These are phyloP conservation scores for Chiridota heheva DNA, from an alignment of 35 echinoderm and acorn worm species.

Conservation along the genomic window DNA sequence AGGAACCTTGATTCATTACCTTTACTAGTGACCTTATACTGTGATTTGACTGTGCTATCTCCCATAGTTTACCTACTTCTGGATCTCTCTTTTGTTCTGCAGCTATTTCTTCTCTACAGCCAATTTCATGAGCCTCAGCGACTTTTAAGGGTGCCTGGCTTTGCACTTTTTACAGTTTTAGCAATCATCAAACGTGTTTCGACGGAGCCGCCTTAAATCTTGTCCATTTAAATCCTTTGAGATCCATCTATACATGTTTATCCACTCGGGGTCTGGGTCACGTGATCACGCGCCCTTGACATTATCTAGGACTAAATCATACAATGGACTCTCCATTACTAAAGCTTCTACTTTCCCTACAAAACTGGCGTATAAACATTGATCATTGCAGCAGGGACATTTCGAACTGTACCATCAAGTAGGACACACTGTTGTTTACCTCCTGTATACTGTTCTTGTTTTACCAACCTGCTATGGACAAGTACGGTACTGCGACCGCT, in stretches of 20 bases:
- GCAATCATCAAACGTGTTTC: not conserved
- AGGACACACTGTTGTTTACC: constrained; percentile 31
- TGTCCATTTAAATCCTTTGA: not conserved
- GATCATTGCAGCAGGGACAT: constrained; percentile 41
- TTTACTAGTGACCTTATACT: not conserved
- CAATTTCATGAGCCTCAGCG: not conserved
- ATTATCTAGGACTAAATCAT: constrained; percentile 71
- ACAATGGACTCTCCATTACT: constrained; percentile 54
- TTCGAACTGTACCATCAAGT: constrained; percentile 51
- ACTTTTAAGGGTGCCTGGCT: not conserved
- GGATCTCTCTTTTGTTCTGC: not conserved
- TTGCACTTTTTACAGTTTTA: not conserved
- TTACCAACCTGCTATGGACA: constrained; percentile 25
- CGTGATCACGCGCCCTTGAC: constrained; percentile 32
- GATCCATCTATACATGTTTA: not conserved
- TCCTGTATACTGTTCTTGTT: constrained; percentile 49
- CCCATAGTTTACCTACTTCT: not conserved
- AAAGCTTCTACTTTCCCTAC: constrained; percentile 46
- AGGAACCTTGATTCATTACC: not conserved
- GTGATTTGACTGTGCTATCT: not conserved
- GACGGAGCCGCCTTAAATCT: not conserved
- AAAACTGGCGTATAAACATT: constrained; percentile 54
- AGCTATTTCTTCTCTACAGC: not conserved
- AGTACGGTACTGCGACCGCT: constrained; percentile 60
- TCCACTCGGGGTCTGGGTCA: constrained; percentile 23